phyloP scores from a whole-genome alignment of 2,113 vertebrate species.

The Oplegnathus fasciatus region DNA sequence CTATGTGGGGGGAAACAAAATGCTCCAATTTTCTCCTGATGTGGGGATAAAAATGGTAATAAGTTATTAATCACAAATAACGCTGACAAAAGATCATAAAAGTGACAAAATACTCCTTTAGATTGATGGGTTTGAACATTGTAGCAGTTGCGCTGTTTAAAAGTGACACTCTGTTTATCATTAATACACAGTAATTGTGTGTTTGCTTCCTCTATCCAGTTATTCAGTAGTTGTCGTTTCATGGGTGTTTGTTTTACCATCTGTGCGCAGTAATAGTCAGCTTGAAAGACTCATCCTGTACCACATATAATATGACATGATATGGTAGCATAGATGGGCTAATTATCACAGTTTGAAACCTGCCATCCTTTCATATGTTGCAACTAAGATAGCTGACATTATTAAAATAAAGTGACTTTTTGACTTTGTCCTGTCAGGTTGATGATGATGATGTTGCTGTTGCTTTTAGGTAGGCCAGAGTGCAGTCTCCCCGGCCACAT shows the following conservation, averaged over 20 bases:
- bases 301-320: constrained; percentile 45
- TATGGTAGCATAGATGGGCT: constrained; percentile 33
- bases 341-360: constrained; percentile 45
- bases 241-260: constrained; percentile 34
- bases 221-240: constrained; percentile 28
- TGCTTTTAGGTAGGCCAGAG: not conserved
- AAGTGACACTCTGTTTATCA: constrained; percentile 27
- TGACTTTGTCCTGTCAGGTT: not conserved
- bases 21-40: constrained; percentile 69
- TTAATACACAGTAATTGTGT: constrained; percentile 35
- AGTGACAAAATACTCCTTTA: constrained; percentile 49
- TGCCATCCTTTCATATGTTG: constrained; percentile 13
- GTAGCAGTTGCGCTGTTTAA: constrained; percentile 25
- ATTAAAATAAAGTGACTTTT: not conserved
- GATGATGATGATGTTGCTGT: not conserved
- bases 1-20: constrained; percentile 65
- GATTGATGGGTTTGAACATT: constrained; percentile 41
- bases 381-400: not conserved
- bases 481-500: not conserved
- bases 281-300: constrained; percentile 33
- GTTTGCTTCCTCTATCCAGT: not conserved
- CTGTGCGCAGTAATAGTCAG: constrained; percentile 29
- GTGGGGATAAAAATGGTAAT: constrained; percentile 71
- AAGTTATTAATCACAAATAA: constrained; percentile 72
- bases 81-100: constrained; percentile 47